These are phyloP conservation scores for Ahaetulla prasina DNA, from an alignment of 2,113 vertebrate genomes.

Conservation along the genomic window DNA sequence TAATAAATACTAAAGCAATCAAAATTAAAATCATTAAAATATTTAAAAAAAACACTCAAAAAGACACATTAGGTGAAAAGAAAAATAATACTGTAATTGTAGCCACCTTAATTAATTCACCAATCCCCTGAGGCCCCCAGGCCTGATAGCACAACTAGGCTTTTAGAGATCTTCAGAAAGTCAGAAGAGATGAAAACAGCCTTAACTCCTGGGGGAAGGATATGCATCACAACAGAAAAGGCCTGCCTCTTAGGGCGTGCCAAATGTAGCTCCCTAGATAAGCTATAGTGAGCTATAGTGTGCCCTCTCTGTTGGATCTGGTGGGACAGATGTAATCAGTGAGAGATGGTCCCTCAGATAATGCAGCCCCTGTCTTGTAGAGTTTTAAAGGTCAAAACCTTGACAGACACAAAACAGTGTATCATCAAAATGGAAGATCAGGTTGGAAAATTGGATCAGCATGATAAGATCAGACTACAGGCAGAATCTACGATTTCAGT, in stretches of 20 bases:
- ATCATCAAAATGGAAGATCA: no score
- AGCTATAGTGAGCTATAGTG: background rate
- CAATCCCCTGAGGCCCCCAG: background rate
- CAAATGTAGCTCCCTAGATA: background rate
- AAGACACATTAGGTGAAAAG: background rate
- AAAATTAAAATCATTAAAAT: background rate
- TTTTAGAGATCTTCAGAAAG: background rate
- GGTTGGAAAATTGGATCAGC: background rate
- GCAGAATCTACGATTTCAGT: background rate
- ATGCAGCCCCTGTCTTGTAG: background rate
- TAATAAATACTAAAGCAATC: background rate
- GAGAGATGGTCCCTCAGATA: background rate
- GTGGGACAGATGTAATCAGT: background rate
- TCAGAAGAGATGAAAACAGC: background rate
- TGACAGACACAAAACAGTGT: background rate
- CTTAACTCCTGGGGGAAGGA: background rate
- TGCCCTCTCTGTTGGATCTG: background rate
- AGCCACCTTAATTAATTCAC: background rate
- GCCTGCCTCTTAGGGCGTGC: background rate
- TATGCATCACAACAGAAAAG: background rate
- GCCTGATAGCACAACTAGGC: background rate
- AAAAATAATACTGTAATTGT: background rate
- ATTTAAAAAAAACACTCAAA: background rate
- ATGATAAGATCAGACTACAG: background rate
- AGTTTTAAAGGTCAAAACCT: background rate